Percentiles rank a stretch among this genome's conserved stretches.
phyloP scores from a whole-genome alignment of 2,113 vertebrate genomes.

The Notarius quadriscutis region DNA sequence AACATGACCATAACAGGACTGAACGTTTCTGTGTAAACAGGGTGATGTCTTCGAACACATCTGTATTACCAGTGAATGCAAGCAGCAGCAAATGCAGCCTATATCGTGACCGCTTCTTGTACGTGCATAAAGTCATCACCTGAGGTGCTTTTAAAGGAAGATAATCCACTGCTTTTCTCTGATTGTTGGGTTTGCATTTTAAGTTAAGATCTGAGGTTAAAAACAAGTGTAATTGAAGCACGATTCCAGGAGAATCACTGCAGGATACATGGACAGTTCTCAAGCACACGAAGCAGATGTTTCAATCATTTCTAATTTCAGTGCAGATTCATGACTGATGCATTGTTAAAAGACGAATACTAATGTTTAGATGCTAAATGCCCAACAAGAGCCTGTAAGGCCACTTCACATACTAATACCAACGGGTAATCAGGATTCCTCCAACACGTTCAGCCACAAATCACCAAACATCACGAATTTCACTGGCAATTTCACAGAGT shows the following conservation, averaged over 20 bases:
- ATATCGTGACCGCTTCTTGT: not conserved
- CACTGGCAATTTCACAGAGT: not conserved
- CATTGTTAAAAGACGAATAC: not conserved
- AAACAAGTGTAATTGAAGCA: conserved; percentile 37
- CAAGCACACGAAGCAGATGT: not conserved
- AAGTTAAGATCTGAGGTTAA: conserved; percentile 44
- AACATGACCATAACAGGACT: conserved; percentile 3
- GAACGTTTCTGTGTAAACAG: not conserved
- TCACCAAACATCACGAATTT: not conserved
- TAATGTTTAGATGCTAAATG: not conserved
- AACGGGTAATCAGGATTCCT: not conserved
- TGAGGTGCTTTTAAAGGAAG: not conserved
- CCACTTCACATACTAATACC: not conserved
- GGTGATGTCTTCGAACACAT: not conserved
- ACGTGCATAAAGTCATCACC: not conserved
- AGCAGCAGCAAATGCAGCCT: not conserved
- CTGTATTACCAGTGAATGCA: not conserved
- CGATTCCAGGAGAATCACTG: not conserved
- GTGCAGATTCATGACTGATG: not conserved
- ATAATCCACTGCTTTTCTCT: not conserved
- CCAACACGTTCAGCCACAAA: not conserved
- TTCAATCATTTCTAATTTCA: not conserved
- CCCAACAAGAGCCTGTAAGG: not conserved
- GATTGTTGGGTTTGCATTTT: conserved; percentile 38
- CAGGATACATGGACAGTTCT: not conserved